A percentile compares a stretch with the other conserved stretches of the same genome.
These are phyloP conservation scores for Drosophila histrio DNA, from an alignment of 2,888 invertebrate species.

Conservation along the genomic window DNA sequence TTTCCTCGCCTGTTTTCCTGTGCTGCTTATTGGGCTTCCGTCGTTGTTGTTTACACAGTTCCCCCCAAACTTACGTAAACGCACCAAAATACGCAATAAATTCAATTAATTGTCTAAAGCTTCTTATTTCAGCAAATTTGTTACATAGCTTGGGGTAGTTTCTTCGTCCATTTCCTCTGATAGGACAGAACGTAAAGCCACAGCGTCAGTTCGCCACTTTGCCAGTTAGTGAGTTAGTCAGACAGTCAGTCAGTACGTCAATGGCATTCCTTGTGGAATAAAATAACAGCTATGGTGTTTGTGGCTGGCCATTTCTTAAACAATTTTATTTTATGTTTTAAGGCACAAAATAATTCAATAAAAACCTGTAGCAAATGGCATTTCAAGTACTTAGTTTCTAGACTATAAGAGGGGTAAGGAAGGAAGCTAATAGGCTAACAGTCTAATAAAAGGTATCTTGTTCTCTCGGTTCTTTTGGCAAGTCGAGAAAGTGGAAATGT, in stretches of 20 bases:
- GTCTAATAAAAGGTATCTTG: not conserved
- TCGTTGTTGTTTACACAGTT: conserved; percentile 32
- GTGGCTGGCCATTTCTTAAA: conserved; percentile 24
- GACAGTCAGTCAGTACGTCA: conserved; percentile 15
- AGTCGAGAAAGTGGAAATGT: too few relatives aligned
- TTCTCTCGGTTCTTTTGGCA: not conserved
- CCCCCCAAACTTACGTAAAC: conserved; percentile 29
- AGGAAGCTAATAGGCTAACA: not conserved
- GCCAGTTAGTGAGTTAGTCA: conserved; percentile 2
- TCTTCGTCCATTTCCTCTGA: not conserved
- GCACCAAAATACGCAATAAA: conserved; percentile 67
- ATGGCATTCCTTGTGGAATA: not conserved
- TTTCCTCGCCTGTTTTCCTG: conserved; percentile 3
- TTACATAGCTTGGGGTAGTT: conserved; percentile 27
- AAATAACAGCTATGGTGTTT: conserved; percentile 32
- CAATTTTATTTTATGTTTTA: conserved; percentile 46
- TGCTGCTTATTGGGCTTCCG: conserved; percentile 51
- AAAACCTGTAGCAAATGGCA: conserved; percentile 24
- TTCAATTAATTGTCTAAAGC: conserved; percentile 72
- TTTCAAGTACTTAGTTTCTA: conserved; percentile 22
- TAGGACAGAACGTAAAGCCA: not conserved
- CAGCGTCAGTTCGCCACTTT: not conserved
- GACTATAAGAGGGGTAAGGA: not conserved
- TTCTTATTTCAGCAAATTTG: conserved; percentile 69
- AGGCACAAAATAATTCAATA: conserved; percentile 42